These are phyloP conservation scores for Noctua janthe DNA, from an alignment of 2,888 invertebrate species.

Conservation along the genomic window DNA sequence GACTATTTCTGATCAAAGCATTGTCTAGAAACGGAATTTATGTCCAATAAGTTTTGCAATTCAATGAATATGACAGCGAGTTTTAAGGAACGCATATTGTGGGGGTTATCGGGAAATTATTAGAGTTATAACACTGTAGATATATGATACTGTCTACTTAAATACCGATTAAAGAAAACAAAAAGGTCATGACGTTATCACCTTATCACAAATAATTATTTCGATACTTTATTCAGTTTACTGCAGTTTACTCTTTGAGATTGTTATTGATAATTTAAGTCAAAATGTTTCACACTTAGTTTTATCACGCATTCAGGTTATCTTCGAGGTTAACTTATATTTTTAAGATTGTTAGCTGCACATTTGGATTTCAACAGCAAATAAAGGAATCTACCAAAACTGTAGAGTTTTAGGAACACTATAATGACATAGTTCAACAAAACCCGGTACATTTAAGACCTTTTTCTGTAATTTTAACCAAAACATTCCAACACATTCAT, in stretches of 20 bases:
- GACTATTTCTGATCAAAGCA: neutral
- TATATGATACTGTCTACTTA: neutral
- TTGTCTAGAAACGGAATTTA: slow-evolving; percentile 14
- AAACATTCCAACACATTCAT: slow-evolving; percentile 12
- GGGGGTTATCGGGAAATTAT: neutral
- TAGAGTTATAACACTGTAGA: neutral
- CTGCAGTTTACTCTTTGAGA: neutral
- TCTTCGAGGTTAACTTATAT: slow-evolving; percentile 19
- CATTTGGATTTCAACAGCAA: neutral
- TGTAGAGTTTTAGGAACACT: neutral
- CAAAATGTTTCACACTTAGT: slow-evolving; percentile 8
- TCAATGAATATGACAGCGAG: slow-evolving; percentile 6
- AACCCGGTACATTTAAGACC: neutral
- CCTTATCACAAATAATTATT: neutral
- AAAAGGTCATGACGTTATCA: slow-evolving; percentile 23
- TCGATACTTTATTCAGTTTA: neutral
- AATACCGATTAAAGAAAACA: neutral
- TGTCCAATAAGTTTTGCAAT: slow-evolving; percentile 24
- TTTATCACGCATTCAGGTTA: slow-evolving; percentile 1
- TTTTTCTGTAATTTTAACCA: neutral
- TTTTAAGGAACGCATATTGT: neutral
- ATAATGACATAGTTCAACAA: neutral
- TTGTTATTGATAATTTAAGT: neutral
- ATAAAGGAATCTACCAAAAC: neutral
- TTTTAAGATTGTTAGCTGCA: neutral